Base-by-base conservation (phyloP, 2,113 vertebrate genomes). In the Melanocharis versteri region DNA sequence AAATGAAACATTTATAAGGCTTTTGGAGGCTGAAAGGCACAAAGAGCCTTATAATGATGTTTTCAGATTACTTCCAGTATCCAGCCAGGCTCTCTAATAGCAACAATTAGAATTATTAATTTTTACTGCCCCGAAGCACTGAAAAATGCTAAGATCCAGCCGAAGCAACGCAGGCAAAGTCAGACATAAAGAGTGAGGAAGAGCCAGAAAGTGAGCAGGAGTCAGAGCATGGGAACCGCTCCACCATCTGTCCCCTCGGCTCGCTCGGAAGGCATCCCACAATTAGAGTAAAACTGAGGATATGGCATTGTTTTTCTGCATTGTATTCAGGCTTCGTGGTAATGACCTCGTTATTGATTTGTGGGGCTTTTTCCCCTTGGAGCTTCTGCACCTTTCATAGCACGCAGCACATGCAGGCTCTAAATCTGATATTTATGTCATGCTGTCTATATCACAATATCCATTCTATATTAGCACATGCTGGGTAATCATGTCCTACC, bases 161-260 rank as follows among this genome's bases (percentile, higher is more conserved):
- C 33, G 3, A 9, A 94, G 76, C 23, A 60, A 60, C 0, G 2
- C 1, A 9, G 62, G 76, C 64, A 13, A 90, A 94, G 90, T 93
- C 79, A 90, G 90, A 50, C 78, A 88, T 57, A 87, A 93, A 91
- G 87, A 83, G 54, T 75, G 81, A 77, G 56, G 85, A 83, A 89
- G 94, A 96, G 93, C 90, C 93, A 94, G 90, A 37, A 92, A 96
- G 93, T 83, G 94, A 84, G 85, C 94, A 91, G 93, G 87, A 96
- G 94, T 85, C 84, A 61, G 91, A 80, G 91, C 78, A 61, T 66
- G 90, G 79, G 72, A 96, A 92, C 90, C 3, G 72, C 94, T 88
- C 58, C 83, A 21, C 94, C 93, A 97, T 96, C 94, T 96, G 93
- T 93, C 96, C 88, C 71, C 82, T 80, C 90, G 10, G 92, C 90